Conservation (phyloP, 2,888 invertebrate genomes). For the Heliconius aoede region DNA sequence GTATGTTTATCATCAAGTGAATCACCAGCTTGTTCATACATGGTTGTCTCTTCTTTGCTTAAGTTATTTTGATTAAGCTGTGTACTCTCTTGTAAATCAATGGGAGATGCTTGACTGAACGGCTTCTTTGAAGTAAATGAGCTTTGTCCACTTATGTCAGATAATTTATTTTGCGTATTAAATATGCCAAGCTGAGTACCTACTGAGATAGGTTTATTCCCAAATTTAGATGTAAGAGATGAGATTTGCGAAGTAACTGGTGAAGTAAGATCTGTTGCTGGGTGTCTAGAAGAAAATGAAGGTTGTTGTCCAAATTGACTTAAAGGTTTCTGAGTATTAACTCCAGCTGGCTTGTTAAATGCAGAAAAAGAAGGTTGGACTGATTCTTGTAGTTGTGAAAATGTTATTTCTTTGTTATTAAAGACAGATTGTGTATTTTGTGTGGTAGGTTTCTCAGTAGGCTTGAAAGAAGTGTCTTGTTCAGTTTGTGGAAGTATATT, state of each 20-base stretch:
- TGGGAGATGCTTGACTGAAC: not conserved
- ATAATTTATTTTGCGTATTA: not conserved
- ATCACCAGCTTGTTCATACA: not conserved
- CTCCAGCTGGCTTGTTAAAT: not conserved
- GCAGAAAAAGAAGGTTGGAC: not conserved
- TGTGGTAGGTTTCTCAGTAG: not conserved
- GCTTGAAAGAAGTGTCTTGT: not conserved
- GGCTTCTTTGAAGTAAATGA: slow-evolving; percentile 2
- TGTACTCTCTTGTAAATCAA: not conserved
- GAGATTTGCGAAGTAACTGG: not conserved
- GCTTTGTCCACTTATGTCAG: not conserved
- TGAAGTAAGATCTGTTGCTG: not conserved
- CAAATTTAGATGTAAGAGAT: slow-evolving; percentile 9
- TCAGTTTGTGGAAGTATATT: not conserved
- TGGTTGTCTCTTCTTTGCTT: slow-evolving; percentile 7
- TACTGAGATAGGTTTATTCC: not conserved
- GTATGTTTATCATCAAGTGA: slow-evolving; percentile 14
- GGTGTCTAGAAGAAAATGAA: not conserved
- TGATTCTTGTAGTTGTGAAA: not conserved
- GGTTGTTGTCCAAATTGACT: slow-evolving; percentile 15
- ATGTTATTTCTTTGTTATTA: not conserved
- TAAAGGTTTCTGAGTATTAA: not conserved
- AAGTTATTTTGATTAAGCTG: not conserved
- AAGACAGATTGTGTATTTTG: slow-evolving; percentile 6
- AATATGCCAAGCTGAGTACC: not conserved